phyloP scores from a whole-genome alignment of 2,113 vertebrate species.

The Canis aureus region DNA sequence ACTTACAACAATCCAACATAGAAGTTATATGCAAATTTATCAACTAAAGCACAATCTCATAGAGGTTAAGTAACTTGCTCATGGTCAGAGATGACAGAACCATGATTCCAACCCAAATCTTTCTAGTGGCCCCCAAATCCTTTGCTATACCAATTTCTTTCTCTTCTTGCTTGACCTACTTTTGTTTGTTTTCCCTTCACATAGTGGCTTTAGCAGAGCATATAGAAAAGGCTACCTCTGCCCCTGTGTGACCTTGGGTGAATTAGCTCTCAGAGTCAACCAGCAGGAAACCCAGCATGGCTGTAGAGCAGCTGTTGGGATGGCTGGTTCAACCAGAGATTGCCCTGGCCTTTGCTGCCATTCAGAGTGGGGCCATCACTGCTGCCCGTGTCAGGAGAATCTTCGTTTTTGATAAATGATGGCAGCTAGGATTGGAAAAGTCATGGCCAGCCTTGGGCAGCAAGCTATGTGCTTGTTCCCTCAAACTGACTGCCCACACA shows the following conservation, averaged over 20 bases:
- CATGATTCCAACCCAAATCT: not conserved
- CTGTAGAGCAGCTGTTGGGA: not conserved
- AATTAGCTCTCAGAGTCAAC: not conserved
- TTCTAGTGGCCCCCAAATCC: not conserved
- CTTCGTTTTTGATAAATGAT: conserved; percentile 75
- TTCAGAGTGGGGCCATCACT: not conserved
- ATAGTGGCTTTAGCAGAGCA: not conserved
- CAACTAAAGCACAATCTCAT: not conserved
- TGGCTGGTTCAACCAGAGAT: not conserved
- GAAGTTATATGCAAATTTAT: conserved; percentile 10
- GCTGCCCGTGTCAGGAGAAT: conserved; percentile 34
- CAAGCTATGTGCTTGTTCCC: not conserved
- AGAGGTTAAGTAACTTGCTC: not conserved
- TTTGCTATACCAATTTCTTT: not conserved
- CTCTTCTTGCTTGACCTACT: not conserved
- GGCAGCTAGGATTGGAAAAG: conserved; percentile 21
- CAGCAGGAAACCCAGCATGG: not conserved
- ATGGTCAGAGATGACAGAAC: not conserved
- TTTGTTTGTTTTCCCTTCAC: not conserved
- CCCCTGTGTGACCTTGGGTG: not conserved
- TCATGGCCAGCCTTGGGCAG: conserved; percentile 51
- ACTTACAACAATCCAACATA: not conserved
- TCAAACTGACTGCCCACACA: conserved; percentile 61
- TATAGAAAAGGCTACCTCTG: not conserved
- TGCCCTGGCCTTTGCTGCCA: conserved; percentile 49